Evolutionary conservation across 2,113 vertebrate genomes (phyloP).

Genomic region (Sinosuthora webbiana): DNA sequence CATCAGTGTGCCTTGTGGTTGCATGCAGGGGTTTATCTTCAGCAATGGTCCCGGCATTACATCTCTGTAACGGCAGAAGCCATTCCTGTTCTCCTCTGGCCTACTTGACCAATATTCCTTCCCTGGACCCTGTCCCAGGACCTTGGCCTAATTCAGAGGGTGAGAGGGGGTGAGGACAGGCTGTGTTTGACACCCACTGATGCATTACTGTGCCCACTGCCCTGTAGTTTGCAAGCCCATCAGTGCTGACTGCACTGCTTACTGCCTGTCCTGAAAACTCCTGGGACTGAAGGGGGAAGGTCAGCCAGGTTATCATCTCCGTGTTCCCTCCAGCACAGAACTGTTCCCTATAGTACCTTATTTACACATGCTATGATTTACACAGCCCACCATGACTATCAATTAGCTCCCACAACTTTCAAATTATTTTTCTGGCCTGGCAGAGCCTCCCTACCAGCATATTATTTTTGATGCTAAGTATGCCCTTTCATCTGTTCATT

Average conservation of each 20-base stretch:
- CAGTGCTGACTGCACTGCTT: neutral
- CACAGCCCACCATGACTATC: neutral
- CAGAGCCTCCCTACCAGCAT: neutral
- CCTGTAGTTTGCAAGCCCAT: too few relatives aligned
- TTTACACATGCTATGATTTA: neutral
- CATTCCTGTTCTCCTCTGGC: neutral
- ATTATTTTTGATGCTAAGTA: neutral
- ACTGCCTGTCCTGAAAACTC: neutral
- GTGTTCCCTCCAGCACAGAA: neutral
- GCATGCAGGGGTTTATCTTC: neutral
- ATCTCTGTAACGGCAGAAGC: neutral
- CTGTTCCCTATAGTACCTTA: neutral
- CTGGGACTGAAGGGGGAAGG: neutral
- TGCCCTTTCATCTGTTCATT: neutral
- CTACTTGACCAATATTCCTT: neutral
- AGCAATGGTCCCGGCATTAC: neutral
- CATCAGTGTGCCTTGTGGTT: too few relatives aligned
- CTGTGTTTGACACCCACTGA: neutral
- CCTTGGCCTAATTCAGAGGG: neutral
- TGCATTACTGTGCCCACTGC: fast-evolving
- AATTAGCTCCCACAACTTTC: neutral
- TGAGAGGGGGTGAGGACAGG: neutral
- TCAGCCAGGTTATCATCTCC: neutral
- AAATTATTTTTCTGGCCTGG: neutral
- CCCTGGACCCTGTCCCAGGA: neutral